phyloP scores from a whole-genome alignment of 2,113 vertebrate genomes.

The Tetraodon nigroviridis region DNA sequence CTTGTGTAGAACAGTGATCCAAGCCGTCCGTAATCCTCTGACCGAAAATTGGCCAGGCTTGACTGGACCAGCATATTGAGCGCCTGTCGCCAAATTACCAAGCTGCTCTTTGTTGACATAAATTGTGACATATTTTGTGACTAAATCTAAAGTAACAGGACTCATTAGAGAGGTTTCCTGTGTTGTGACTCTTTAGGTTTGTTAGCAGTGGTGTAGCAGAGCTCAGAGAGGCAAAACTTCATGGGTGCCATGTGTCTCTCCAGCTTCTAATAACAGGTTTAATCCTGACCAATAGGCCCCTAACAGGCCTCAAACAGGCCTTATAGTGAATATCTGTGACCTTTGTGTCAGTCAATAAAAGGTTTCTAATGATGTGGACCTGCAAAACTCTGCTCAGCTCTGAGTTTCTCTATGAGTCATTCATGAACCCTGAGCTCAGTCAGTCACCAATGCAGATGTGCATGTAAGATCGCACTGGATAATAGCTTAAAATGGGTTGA shows the following conservation, averaged over 20 bases:
- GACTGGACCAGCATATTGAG: slow-evolving; percentile 18
- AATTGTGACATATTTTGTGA: neutral
- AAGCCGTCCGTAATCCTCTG: slow-evolving; percentile 25
- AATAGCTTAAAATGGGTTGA: too few species aligned
- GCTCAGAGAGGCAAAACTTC: neutral
- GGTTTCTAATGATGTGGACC: too few species aligned
- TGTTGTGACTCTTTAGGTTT: slow-evolving; percentile 23
- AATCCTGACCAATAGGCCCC: too few species aligned
- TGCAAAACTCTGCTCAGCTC: slow-evolving; percentile 2
- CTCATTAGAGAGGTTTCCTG: neutral
- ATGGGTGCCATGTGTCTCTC: too few species aligned
- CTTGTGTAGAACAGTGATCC: slow-evolving; percentile 32
- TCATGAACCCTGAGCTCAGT: too few species aligned
- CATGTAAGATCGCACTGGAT: too few species aligned
- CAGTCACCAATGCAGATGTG: too few species aligned
- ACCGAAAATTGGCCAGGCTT: slow-evolving; percentile 20
- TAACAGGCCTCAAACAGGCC: too few species aligned
- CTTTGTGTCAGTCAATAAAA: too few species aligned
- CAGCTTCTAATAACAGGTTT: too few species aligned
- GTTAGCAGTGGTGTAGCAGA: slow-evolving; percentile 5
- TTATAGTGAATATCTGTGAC: too few species aligned
- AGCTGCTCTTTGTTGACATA: slow-evolving; percentile 53
- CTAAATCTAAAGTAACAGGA: slow-evolving; percentile 14
- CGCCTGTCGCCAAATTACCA: slow-evolving; percentile 38
- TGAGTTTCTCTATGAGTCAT: too few species aligned